Conservation (phyloP, 2,888 invertebrate species). For the Caenorhabditis imperialis region DNA sequence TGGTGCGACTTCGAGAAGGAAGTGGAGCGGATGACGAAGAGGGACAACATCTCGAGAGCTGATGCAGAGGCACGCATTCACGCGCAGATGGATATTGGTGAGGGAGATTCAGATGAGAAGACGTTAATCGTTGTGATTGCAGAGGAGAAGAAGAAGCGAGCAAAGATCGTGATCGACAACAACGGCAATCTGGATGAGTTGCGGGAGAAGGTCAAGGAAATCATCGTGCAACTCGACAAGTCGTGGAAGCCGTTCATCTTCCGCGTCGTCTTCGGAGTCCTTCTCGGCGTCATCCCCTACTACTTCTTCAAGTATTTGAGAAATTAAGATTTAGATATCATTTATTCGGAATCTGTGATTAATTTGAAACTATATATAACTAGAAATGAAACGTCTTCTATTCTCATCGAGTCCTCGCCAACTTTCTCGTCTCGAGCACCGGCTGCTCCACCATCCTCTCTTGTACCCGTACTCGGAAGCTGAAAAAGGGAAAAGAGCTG, state of each 20-base stretch:
- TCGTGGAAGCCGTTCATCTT: conserved; percentile 53
- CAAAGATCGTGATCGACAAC: conserved; percentile 71
- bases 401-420: conserved; percentile 1
- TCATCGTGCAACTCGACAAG: conserved; percentile 37
- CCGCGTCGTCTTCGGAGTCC: conserved; percentile 30
- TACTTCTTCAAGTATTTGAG: conserved; percentile 38
- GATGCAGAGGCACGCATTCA: conserved; percentile 68
- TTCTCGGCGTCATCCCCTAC: conserved; percentile 47
- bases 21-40: conserved; percentile 65
- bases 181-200: conserved; percentile 67
- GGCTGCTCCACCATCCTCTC: conserved; percentile 30
- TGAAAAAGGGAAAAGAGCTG: conserved; percentile 14
- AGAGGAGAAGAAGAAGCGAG: conserved; percentile 64
- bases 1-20: conserved; percentile 72
- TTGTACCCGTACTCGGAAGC: conserved; percentile 30
- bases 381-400: neutral
- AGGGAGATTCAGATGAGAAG: conserved; percentile 4
- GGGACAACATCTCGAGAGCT: conserved; percentile 65
- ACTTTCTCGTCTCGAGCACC: conserved; percentile 1
- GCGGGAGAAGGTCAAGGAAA: conserved; percentile 52
- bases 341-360: conserved; percentile 16
- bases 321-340: conserved; percentile 1
- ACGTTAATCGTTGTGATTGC: no score
- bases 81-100: conserved; percentile 70
- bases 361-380: neutral